phyloP scores from a whole-genome alignment of 2,797 vertebrate genomes.

The Diceros bicornis region DNA sequence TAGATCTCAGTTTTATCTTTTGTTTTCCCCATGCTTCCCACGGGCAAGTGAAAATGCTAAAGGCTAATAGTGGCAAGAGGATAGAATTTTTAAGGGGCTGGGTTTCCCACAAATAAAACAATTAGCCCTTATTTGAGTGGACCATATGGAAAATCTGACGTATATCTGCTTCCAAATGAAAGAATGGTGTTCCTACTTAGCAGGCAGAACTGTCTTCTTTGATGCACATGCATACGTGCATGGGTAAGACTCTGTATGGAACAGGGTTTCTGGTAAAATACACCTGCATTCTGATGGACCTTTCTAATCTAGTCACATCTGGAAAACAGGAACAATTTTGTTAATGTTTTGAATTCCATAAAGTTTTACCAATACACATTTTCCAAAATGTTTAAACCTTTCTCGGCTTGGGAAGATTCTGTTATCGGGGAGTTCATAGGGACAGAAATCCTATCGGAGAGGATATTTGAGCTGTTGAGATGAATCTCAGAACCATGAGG shows the following conservation, averaged over 20 bases:
- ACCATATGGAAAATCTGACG: neutral
- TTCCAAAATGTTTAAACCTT: conserved; percentile 25
- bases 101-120: neutral
- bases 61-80: neutral
- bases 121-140: neutral
- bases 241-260: neutral
- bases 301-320: neutral
- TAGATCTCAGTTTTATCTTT: neutral
- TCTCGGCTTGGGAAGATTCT: neutral
- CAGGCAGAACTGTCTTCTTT: neutral
- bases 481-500: neutral
- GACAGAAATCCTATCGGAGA: neutral
- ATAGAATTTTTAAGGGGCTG: neutral
- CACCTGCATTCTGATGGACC: too few relatives aligned
- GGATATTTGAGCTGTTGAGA: neutral
- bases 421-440: neutral
- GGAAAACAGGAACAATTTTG: neutral
- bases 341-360: neutral
- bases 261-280: neutral
- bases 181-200: neutral
- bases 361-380: neutral
- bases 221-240: neutral
- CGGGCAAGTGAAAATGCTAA: neutral
- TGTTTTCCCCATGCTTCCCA: neutral
- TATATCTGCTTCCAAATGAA: neutral